Percentiles rank a stretch among this genome's conserved stretches.
phyloP scores from a whole-genome alignment of 2,888 invertebrate genomes.

The Tridacna gigas region DNA sequence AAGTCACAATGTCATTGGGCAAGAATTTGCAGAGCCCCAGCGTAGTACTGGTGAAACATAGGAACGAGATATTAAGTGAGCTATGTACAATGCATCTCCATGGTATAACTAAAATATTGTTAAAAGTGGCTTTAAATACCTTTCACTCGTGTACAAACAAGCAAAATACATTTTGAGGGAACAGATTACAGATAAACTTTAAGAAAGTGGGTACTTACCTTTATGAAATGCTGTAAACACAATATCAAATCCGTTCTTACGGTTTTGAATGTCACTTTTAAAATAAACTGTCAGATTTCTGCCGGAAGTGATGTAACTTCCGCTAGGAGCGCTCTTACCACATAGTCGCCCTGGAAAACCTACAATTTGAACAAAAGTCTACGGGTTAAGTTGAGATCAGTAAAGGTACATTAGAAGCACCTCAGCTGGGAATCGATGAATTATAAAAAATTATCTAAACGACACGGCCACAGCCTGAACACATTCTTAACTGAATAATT shows the following conservation, averaged over 20 bases:
- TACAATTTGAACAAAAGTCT: slow-evolving; percentile 6
- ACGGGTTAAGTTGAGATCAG: no score
- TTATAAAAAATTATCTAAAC: no score
- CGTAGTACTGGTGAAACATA: no score
- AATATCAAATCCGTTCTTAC: slow-evolving; percentile 64
- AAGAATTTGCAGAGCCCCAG: no score
- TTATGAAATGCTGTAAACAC: slow-evolving; percentile 64
- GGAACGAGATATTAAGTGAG: no score
- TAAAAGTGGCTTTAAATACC: not conserved
- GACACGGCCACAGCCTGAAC: no score
- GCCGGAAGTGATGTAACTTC: slow-evolving; percentile 52
- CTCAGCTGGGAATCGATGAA: no score
- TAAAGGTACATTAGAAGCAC: no score
- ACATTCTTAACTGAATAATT: no score
- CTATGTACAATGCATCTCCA: not conserved
- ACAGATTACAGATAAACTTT: no score
- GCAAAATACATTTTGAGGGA: not conserved
- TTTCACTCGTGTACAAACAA: not conserved
- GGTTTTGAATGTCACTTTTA: slow-evolving; percentile 54
- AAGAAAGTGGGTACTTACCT: slow-evolving; percentile 38
- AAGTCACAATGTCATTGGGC: no score
- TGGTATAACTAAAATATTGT: not conserved
- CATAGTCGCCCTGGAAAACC: slow-evolving; percentile 56
- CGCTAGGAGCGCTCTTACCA: slow-evolving; percentile 47
- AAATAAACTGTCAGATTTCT: slow-evolving; percentile 53